Percentiles rank a stretch among this genome's conserved stretches.
Evolutionary conservation across 2,113 vertebrate species (phyloP).

Genomic region (Entomyzon cyanotis): DNA sequence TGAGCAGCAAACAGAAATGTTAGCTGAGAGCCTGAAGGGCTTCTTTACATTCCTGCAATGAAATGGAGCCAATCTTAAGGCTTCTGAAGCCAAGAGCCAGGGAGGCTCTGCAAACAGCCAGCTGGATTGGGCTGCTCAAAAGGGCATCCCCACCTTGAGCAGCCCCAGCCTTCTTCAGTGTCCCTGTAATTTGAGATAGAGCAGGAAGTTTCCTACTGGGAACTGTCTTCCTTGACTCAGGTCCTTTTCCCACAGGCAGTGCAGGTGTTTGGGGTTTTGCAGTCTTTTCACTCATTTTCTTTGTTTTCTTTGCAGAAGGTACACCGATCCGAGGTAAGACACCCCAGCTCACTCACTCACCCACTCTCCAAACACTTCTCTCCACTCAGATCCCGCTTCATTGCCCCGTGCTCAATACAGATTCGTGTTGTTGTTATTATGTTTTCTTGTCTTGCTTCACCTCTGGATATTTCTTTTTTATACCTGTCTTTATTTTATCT

Average conservation of each 20-base stretch:
- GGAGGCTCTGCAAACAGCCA: neutral
- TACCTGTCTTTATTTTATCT: constrained; percentile 58
- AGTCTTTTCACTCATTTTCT: constrained; percentile 72
- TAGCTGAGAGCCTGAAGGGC: neutral
- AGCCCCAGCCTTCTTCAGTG: neutral
- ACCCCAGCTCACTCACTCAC: constrained; percentile 33
- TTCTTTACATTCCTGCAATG: neutral
- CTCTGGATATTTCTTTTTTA: constrained; percentile 17
- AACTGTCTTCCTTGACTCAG: constrained; percentile 54
- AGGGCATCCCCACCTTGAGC: neutral
- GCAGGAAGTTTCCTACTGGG: constrained; percentile 14
- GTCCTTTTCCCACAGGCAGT: constrained; percentile 62
- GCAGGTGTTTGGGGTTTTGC: constrained; percentile 60
- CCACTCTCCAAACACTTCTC: constrained; percentile 44
- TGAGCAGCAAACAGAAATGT: neutral
- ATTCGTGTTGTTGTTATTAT: constrained; percentile 4
- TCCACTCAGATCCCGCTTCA: constrained; percentile 54
- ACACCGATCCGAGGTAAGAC: constrained; percentile 99
- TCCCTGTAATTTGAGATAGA: neutral
- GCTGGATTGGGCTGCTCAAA: neutral
- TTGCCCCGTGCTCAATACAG: constrained; percentile 40
- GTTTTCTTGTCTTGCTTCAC: constrained; percentile 46
- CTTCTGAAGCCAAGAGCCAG: neutral
- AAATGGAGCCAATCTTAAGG: neutral
- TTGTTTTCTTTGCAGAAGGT: constrained; percentile 91